Percentiles rank a stretch among this genome's conserved stretches.
These are phyloP conservation scores for Drepana arcuata DNA, from an alignment of 1,140 invertebrate species.

Conservation along the genomic window DNA sequence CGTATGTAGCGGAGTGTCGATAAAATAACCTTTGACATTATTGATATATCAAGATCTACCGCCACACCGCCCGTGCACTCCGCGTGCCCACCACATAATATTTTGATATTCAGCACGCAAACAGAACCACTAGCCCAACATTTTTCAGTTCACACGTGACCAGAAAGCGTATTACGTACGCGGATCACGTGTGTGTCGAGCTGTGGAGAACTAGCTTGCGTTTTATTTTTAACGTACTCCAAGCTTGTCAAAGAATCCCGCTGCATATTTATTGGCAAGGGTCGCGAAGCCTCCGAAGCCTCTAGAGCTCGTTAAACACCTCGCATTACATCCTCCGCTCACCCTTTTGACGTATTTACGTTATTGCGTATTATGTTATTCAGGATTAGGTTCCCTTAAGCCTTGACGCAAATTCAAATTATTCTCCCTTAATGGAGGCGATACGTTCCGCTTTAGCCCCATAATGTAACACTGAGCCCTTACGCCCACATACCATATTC, in stretches of 20 bases:
- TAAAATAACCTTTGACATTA: slow-evolving; percentile 15
- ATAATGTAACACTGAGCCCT: too few relatives aligned
- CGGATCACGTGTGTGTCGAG: slow-evolving; percentile 18
- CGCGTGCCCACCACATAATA: slow-evolving; percentile 1
- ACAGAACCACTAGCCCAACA: slow-evolving; percentile 25
- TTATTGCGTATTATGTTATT: slow-evolving; percentile 18
- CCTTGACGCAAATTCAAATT: slow-evolving; percentile 16
- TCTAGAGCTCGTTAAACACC: slow-evolving; percentile 12
- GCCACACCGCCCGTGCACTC: slow-evolving; percentile 1
- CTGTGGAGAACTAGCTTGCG: slow-evolving; percentile 8
- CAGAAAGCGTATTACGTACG: slow-evolving; percentile 17
- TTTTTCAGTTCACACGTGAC: slow-evolving; percentile 45
- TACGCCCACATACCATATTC: too few relatives aligned
- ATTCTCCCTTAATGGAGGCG: slow-evolving; percentile 11
- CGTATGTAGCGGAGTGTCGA: slow-evolving; percentile 8
- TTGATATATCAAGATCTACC: slow-evolving; percentile 3
- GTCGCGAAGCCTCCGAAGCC: slow-evolving; percentile 3
- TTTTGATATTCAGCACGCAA: slow-evolving; percentile 34
- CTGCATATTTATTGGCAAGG: slow-evolving; percentile 17
- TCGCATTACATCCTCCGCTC: slow-evolving; percentile 14
- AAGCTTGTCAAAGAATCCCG: slow-evolving; percentile 6
- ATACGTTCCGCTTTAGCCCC: too few relatives aligned
- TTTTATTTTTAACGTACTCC: slow-evolving; percentile 18
- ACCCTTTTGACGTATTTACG: slow-evolving; percentile 16
- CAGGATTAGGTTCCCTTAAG: slow-evolving; percentile 15